Conservation (phyloP, 2,888 invertebrate species). For the Idaea straminata region DNA sequence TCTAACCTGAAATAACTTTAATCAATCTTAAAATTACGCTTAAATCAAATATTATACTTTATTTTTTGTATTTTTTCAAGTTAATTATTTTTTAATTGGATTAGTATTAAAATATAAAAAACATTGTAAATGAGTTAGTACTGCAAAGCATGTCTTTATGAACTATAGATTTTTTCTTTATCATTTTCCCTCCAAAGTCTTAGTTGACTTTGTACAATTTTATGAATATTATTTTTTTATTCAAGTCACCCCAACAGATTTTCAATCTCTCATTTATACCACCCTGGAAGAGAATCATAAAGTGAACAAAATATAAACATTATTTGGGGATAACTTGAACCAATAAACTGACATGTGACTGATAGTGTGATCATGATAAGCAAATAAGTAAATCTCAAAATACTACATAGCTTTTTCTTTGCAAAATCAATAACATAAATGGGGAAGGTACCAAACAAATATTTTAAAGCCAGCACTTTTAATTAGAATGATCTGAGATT, state of each 20-base stretch:
- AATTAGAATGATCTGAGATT: too few species aligned
- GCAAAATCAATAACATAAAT: too few species aligned
- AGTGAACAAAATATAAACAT: slow-evolving; percentile 2
- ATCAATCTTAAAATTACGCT: slow-evolving; percentile 1
- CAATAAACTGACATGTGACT: too few species aligned
- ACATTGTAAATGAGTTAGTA: slow-evolving; percentile 45
- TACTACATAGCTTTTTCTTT: too few species aligned
- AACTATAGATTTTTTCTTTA: slow-evolving; percentile 22
- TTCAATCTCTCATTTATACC: slow-evolving; percentile 57
- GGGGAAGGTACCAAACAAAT: too few species aligned
- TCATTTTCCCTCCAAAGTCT: slow-evolving; percentile 14
- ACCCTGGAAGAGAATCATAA: slow-evolving; percentile 63
- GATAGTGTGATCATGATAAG: too few species aligned
- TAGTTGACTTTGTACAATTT: slow-evolving; percentile 3
- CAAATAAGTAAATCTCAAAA: too few species aligned
- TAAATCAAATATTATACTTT: neutral
- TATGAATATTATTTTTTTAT: slow-evolving; percentile 5
- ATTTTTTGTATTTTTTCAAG: neutral
- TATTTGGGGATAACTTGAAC: neutral
- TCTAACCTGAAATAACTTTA: slow-evolving; percentile 37
- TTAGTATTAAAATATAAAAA: neutral
- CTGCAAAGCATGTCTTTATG: slow-evolving; percentile 50
- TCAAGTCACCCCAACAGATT: slow-evolving; percentile 15
- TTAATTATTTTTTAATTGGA: neutral
- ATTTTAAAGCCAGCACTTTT: too few species aligned